Conservation (phyloP, 37 sponge, comb jelly and placozoan species). For the Aphrocallistes beatrix region DNA sequence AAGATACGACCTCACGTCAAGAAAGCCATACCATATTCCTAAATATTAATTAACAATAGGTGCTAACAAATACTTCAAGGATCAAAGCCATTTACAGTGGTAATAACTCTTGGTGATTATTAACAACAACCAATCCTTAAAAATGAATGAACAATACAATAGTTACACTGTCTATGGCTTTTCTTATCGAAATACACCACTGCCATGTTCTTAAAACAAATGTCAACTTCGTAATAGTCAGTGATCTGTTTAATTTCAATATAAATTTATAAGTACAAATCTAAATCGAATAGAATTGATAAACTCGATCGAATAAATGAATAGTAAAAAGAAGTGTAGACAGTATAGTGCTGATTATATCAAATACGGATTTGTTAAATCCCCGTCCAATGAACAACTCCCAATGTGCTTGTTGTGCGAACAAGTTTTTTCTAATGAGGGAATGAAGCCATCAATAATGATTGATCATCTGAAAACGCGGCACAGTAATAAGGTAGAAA, state of each 20-base stretch:
- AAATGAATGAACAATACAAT: neutral
- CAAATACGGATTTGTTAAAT: constrained; percentile 16
- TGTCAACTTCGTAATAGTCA: neutral
- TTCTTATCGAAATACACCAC: neutral
- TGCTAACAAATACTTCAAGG: neutral
- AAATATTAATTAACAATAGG: neutral
- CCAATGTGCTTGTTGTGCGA: constrained; percentile 4
- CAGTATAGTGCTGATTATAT: constrained; percentile 18
- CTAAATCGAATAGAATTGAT: constrained; percentile 14
- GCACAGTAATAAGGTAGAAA: neutral
- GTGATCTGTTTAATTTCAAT: constrained; percentile 6
- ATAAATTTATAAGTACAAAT: neutral
- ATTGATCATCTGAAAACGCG: constrained; percentile 17
- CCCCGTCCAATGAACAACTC: constrained; percentile 13
- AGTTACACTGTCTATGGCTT: constrained; percentile 9
- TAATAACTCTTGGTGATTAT: neutral
- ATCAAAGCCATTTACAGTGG: constrained; percentile 6
- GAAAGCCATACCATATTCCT: neutral
- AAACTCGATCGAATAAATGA: constrained; percentile 15
- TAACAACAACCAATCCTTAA: constrained; percentile 13
- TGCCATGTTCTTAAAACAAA: neutral
- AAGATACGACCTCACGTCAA: neutral
- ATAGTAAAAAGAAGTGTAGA: neutral
- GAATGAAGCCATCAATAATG: constrained; percentile 14
- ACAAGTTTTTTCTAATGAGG: constrained; percentile 12